These are phyloP conservation scores for Anoplophora glabripennis DNA, from an alignment of 1,140 invertebrate genomes.

Conservation along the genomic window DNA sequence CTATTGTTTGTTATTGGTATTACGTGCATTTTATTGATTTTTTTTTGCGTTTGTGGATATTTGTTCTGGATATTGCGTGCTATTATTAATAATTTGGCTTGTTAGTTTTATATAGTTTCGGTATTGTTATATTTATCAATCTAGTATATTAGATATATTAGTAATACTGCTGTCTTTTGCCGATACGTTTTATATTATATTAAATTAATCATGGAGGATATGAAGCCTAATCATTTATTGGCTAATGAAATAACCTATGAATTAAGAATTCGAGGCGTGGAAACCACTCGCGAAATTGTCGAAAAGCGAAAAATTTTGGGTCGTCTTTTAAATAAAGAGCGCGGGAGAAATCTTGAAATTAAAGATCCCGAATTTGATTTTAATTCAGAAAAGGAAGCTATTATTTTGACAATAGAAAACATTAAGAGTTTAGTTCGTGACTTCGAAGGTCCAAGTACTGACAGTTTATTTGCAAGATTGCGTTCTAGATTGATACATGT, in stretches of 20 bases:
- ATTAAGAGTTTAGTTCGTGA: not conserved
- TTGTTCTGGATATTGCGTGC: too few relatives aligned
- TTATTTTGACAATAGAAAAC: not conserved
- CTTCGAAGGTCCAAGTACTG: not conserved
- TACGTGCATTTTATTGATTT: too few relatives aligned
- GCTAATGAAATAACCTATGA: not conserved
- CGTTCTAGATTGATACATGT: conserved; percentile 1
- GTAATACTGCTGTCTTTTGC: too few relatives aligned
- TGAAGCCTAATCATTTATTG: conserved; percentile 5
- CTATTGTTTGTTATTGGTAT: too few relatives aligned
- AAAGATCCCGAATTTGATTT: not conserved
- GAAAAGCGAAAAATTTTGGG: conserved; percentile 5
- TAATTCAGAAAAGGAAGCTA: not conserved
- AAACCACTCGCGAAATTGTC: not conserved
- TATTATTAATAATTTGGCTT: too few relatives aligned
- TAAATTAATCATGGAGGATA: not conserved
- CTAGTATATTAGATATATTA: too few relatives aligned
- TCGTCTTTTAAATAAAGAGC: not conserved
- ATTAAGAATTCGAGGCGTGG: not conserved
- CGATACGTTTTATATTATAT: too few relatives aligned
- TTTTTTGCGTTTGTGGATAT: too few relatives aligned
- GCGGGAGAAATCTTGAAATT: not conserved
- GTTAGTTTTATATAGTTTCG: too few relatives aligned
- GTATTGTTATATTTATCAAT: too few relatives aligned
- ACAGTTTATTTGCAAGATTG: not conserved